Base-by-base conservation (phyloP, 2,888 invertebrate species). In the Nematopogon swammerdamellus region DNA sequence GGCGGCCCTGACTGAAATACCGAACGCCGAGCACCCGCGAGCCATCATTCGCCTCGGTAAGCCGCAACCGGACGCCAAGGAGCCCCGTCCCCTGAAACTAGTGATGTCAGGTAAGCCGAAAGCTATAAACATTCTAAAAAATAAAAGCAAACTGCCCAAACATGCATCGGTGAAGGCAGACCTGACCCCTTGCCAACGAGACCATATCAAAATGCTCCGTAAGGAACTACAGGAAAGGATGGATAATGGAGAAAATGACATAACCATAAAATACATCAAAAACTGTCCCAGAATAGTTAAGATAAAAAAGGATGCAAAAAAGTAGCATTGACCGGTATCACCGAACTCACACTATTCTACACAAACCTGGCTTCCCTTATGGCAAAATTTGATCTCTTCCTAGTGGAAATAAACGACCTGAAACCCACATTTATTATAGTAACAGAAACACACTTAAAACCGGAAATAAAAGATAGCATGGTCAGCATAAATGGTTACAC, bases 201-300 rank as follows among this genome's bases (percentile, higher is more conserved):
- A 44, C n/a, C 44, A 17, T 14, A 6, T 44, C 3, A 44, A 44
- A 44, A 44, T 6, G 44, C 44, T 44, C 18, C 44, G 18, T 14
- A n/a, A 44, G n/a, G 44, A 44, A n/a, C n/a, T 44, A 17, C 11
- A 6, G 17, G 17, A 44, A 3, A 44, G 44, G 14, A 17, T 3
- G 18, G 44, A n/a, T 14, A 44, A 44, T 6, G 18, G 44, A 6
- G 44, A 10, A 17, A n/a, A 6, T 3, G 18, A 44, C 44, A 3
- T 19, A 44, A 44, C 44, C 5, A 44, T 44, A 44, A 44, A 44
- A 44, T 44, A 44, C n/a, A n/a, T 44, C 44, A 44, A 44, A 4
- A 44, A 44, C n/a, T 17, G 19, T 19, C 44, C 44, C 6, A 44
- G n/a, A n/a, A 44, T 44, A 14, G 44, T 44, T 17, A 44, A 19